Evolutionary conservation across 2,797 vertebrate genomes (phyloP).

Genomic region (Meda fulgida): DNA sequence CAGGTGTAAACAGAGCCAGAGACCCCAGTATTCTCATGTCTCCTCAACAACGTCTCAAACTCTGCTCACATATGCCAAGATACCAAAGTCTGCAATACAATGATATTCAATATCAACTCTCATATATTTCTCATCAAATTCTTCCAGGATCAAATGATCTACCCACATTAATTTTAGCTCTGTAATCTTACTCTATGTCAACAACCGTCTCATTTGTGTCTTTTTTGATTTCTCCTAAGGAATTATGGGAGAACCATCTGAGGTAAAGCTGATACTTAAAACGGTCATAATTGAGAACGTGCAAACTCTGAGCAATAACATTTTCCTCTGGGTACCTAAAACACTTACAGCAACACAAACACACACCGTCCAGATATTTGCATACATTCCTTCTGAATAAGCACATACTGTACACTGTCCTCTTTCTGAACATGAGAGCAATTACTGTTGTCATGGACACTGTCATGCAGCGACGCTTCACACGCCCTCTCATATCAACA

Average conservation of each 20-base stretch:
- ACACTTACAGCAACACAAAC: background rate
- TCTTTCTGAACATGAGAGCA: conserved; percentile 3
- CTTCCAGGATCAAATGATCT: background rate
- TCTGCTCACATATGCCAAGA: background rate
- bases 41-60: background rate
- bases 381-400: conserved; percentile 8
- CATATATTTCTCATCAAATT: background rate
- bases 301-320: background rate
- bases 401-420: background rate
- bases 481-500: conserved; percentile 3
- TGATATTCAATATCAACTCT: background rate
- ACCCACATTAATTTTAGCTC: background rate
- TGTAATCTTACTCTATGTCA: background rate
- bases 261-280: background rate
- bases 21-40: background rate
- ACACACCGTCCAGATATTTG: conserved; percentile 8
- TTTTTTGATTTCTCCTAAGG: background rate
- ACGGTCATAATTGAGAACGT: background rate
- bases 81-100: background rate
- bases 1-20: background rate
- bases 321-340: background rate
- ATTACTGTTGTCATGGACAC: conserved; percentile 41
- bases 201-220: background rate
- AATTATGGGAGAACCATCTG: background rate
- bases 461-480: conserved; percentile 4